Percentiles rank a stretch among this genome's conserved stretches.
Evolutionary conservation across 2,113 vertebrate species (phyloP).

Genomic region (Dolichallabes microphthalmus): DNA sequence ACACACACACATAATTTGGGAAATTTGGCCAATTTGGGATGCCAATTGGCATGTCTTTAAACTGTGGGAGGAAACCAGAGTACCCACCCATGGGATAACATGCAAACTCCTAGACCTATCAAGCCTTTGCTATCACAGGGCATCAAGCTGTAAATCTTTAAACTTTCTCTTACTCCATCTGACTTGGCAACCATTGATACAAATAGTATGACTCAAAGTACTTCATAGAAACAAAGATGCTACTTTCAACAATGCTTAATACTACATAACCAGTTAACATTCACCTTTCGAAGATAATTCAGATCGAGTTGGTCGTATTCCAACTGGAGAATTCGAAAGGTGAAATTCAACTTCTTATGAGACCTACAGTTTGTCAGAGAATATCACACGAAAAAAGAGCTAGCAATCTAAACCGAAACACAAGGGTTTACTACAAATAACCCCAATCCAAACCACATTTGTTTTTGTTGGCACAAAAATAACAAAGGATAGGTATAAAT

Average conservation of each 20-base stretch:
- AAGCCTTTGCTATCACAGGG: background rate
- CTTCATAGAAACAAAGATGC: slow-evolving; percentile 10
- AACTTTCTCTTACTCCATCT: background rate
- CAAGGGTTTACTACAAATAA: slow-evolving; percentile 45
- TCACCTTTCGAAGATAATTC: background rate
- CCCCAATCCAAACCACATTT: slow-evolving; percentile 53
- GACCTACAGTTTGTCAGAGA: slow-evolving; percentile 10
- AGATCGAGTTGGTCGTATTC: background rate
- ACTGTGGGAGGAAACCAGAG: too few species aligned
- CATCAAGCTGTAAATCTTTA: background rate
- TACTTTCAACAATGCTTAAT: slow-evolving; percentile 54
- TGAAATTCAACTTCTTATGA: slow-evolving; percentile 64
- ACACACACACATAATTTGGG: too few species aligned
- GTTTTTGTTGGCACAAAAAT: slow-evolving; percentile 65
- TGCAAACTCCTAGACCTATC: background rate
- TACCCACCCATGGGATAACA: too few species aligned
- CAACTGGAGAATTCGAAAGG: slow-evolving; percentile 15
- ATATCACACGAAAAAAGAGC: slow-evolving; percentile 51
- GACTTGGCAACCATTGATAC: slow-evolving; percentile 39
- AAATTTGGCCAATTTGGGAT: too few species aligned
- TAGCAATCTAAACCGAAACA: slow-evolving; percentile 53
- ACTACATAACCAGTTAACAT: background rate
- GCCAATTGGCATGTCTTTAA: too few species aligned
- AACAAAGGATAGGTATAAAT: slow-evolving; percentile 25
- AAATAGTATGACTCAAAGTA: background rate